A percentile compares a stretch with the other conserved stretches of the same genome.
These are phyloP conservation scores for Pyrocephalus nanus DNA, from an alignment of 2,797 vertebrate genomes.

Conservation along the genomic window DNA sequence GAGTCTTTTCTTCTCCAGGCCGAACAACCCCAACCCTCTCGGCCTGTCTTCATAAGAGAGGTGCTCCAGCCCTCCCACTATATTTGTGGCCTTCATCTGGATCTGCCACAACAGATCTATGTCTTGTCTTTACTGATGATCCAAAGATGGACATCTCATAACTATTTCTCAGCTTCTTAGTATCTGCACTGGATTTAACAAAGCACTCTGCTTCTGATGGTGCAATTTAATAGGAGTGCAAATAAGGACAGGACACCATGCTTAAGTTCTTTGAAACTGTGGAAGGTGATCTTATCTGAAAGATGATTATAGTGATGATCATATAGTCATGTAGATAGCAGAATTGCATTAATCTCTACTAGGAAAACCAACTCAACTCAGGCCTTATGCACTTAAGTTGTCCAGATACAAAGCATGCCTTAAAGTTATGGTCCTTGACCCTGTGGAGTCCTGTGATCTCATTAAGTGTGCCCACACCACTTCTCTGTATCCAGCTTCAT, in stretches of 20 bases:
- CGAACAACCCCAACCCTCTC: neutral
- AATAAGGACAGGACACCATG: neutral
- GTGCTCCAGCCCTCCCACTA: neutral
- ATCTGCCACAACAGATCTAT: neutral
- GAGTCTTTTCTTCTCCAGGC: neutral
- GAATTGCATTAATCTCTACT: neutral
- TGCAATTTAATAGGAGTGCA: neutral
- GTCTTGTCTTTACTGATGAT: neutral
- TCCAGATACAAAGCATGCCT: neutral
- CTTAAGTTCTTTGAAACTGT: neutral
- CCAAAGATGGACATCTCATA: neutral
- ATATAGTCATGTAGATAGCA: neutral
- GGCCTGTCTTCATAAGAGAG: neutral
- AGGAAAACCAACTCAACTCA: neutral
- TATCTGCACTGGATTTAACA: neutral
- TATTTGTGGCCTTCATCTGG: neutral
- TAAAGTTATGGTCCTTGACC: neutral
- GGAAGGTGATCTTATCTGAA: neutral
- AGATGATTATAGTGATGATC: neutral
- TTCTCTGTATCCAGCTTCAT: neutral
- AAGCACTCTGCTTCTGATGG: neutral
- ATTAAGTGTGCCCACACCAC: neutral
- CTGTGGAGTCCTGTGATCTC: neutral
- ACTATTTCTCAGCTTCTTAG: neutral
- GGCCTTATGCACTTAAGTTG: neutral